A percentile compares a stretch with the other conserved stretches of the same genome.
Conservation (phyloP, 2,113 vertebrate species). For the Nothobranchius kuhntae region DNA sequence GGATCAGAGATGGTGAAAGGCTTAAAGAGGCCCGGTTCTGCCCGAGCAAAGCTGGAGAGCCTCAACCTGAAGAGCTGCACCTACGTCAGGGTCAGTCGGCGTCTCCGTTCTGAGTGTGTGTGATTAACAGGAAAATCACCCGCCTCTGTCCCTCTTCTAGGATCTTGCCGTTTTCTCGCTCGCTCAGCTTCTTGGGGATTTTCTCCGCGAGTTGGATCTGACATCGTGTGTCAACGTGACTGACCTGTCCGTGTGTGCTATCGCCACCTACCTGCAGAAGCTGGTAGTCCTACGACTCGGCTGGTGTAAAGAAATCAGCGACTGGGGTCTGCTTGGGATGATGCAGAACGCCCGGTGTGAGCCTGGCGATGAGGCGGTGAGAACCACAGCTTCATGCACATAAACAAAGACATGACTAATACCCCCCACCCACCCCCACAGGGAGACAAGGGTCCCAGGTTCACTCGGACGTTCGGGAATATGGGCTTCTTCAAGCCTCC, state of each 20-base stretch:
- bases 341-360: constrained; percentile 55
- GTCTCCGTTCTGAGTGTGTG: neutral
- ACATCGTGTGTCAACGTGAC: constrained; percentile 82
- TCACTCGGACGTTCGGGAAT: constrained; percentile 82
- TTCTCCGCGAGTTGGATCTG: constrained; percentile 81
- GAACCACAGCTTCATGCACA: neutral
- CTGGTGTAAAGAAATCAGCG: constrained; percentile 83
- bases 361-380: constrained; percentile 58
- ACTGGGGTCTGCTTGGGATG: constrained; percentile 85
- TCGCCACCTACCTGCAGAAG: constrained; percentile 74
- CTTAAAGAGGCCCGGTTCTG: constrained; percentile 24
- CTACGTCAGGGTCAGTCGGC: constrained; percentile 78
- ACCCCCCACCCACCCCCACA: constrained; percentile 22
- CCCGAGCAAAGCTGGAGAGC: constrained; percentile 63
- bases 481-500: constrained; percentile 83
- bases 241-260: constrained; percentile 77
- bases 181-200: constrained; percentile 61
- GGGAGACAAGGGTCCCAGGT: constrained; percentile 74
- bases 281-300: constrained; percentile 81
- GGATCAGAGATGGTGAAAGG: constrained; percentile 78
- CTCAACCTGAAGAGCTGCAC: constrained; percentile 83
- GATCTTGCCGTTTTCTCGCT: constrained; percentile 78
- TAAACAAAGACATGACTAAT: rapidly evolving
- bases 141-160: constrained; percentile 48
- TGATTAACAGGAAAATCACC: neutral